Base-by-base conservation (phyloP, 2,113 vertebrate genomes). In the Holacanthus passer region DNA sequence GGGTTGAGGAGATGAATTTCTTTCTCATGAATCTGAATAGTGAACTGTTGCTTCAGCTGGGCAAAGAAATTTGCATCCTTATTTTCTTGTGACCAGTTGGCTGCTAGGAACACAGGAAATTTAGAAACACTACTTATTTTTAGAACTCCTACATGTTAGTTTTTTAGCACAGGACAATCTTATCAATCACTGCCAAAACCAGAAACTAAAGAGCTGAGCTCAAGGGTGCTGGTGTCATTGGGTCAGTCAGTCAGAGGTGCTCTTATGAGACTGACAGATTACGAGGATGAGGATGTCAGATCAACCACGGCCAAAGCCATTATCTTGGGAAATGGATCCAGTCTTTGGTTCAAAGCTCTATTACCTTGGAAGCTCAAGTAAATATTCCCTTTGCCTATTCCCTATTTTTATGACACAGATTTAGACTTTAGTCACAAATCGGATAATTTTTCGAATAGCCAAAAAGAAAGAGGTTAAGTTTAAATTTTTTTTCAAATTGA, bases 101-200 rank as follows among this genome's bases (percentile, higher is more conserved):
- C 45, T 85, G 52, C 24, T 85, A 66, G 32, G 31, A 80, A 74
- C 24, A 41, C 31, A 73, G 72, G 73, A 86, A 76, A 66, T 60
- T 39, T 41, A 67, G 43, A 89, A 83, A 60, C 67, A 63, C 6
- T 11, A 19, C n/a, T 62, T 79, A 73, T 76, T 81, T 84, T 79
- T 39, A 84, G 47, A 64, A 39, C 5, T 39, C 22, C 20, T 66
- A 37, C 32, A n/a, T 47, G 58, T 39, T 35, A 27, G 70, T 69
- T 82, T 63, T 66, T 53, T 60, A 31, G 7, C 48, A 17, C 41
- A 11, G 8, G 17, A 64, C 47, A 48, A 64, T n/a, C 29, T 72
- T 35, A 86, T 82, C 48, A 65, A 73, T 84, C 48, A 68, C 8
- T 37, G 37, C 60, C 39, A 65, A 53, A 77, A n/a, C 69, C 31